These are phyloP conservation scores for Agriopis marginaria DNA, from an alignment of 2,888 invertebrate genomes.

Conservation along the genomic window DNA sequence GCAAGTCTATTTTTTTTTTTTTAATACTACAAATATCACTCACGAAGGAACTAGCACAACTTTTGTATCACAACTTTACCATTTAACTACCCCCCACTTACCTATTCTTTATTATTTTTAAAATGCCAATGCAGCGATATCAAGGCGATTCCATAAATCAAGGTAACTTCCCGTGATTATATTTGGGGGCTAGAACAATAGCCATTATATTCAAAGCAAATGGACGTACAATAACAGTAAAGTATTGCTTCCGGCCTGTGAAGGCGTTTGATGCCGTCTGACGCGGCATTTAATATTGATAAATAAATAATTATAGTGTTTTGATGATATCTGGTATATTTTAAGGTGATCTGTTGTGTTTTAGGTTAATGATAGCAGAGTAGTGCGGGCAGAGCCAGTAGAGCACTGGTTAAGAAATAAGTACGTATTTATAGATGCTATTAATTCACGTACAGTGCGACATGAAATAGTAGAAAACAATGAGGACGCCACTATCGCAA, in stretches of 20 bases:
- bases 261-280: slow-evolving; percentile 64
- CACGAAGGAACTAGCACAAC: too few relatives aligned
- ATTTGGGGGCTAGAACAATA: slow-evolving; percentile 79
- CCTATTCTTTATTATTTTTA: neutral
- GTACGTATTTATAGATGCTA: too few relatives aligned
- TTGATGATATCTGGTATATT: slow-evolving; percentile 18
- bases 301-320: slow-evolving; percentile 42
- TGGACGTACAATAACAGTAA: slow-evolving; percentile 73
- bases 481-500: too few relatives aligned
- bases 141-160: slow-evolving; percentile 66
- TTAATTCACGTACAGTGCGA: too few relatives aligned
- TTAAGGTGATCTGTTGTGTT: slow-evolving; percentile 11
- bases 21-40: too few relatives aligned
- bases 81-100: neutral
- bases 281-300: slow-evolving; percentile 50
- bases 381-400: neutral
- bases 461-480: too few relatives aligned
- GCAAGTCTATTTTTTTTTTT: too few relatives aligned
- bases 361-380: neutral
- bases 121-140: slow-evolving; percentile 34
- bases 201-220: slow-evolving; percentile 82
- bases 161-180: slow-evolving; percentile 75
- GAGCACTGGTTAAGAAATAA: neutral
- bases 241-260: slow-evolving; percentile 77
- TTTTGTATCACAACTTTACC: too few relatives aligned